phyloP scores from a whole-genome alignment of 2,888 invertebrate species.

The Megamerina dolium region DNA sequence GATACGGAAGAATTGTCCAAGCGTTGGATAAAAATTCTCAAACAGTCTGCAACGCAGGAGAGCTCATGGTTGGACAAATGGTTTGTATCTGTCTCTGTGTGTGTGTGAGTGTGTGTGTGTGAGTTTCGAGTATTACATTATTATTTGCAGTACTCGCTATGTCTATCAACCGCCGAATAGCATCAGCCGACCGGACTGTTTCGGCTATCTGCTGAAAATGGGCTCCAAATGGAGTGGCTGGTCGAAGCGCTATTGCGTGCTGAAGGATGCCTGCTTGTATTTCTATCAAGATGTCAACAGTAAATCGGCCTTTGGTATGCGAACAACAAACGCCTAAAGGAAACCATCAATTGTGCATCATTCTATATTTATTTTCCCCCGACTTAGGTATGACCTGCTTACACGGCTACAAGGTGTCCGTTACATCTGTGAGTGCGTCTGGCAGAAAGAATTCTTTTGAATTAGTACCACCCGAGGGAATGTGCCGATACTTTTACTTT shows the following conservation, averaged over 20 bases:
- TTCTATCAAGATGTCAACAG: conserved; percentile 86
- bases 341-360: no score
- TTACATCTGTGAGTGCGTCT: conserved; percentile 73
- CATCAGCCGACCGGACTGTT: conserved; percentile 81
- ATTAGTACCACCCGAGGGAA: conserved; percentile 79
- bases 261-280: conserved; percentile 91
- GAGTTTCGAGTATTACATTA: not conserved
- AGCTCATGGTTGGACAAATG: conserved; percentile 61
- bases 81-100: conserved; percentile 21
- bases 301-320: conserved; percentile 78
- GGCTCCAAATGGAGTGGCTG: conserved; percentile 82
- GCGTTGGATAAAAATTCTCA: conserved; percentile 72
- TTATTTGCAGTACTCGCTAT: conserved; percentile 60
- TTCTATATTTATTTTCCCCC: not conserved
- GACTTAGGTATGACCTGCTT: conserved; percentile 81
- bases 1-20: conserved; percentile 66
- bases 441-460: conserved; percentile 89
- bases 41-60: conserved; percentile 70
- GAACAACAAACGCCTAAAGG: conserved; percentile 16
- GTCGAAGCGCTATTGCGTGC: conserved; percentile 87
- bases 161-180: conserved; percentile 74
- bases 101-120: not conserved
- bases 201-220: conserved; percentile 85
- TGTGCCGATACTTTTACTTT: conserved; percentile 84
- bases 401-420: conserved; percentile 76